Conservation (phyloP, 2,113 vertebrate species). For the Nerophis lumbriciformis region DNA sequence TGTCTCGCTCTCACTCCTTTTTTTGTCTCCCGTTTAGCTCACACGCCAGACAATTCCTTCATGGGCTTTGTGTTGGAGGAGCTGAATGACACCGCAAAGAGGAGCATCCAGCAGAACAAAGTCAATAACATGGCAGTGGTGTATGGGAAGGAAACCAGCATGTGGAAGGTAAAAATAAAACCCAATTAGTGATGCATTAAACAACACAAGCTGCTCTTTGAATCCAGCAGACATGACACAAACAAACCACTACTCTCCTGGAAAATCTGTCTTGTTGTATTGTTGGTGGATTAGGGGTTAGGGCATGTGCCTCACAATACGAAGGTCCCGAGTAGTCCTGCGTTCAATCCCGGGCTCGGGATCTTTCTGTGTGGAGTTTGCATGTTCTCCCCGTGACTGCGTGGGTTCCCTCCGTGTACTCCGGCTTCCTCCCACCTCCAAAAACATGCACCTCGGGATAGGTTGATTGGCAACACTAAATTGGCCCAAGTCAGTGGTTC, state of each 20-base stretch:
- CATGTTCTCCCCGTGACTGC: no score
- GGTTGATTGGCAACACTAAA: no score
- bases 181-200: no score
- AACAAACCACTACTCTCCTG: not conserved
- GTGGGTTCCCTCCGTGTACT: no score
- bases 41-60: slow-evolving; percentile 99
- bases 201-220: not conserved
- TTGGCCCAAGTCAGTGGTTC: no score
- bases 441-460: no score
- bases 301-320: no score
- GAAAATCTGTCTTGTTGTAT: not conserved
- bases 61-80: slow-evolving; percentile 97
- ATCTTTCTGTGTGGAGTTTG: no score
- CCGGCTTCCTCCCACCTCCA: no score
- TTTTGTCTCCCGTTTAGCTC: slow-evolving; percentile 70
- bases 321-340: no score
- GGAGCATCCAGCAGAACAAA: slow-evolving; percentile 82
- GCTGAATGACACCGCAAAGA: slow-evolving; percentile 85
- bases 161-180: slow-evolving; percentile 90
- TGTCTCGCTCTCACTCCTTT: slow-evolving; percentile 6
- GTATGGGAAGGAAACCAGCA: slow-evolving; percentile 93
- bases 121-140: slow-evolving; percentile 93
- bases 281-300: not conserved
- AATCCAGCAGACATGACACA: not conserved
- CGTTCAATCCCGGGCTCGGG: no score